Percentiles rank a stretch among this genome's conserved stretches.
Evolutionary conservation across 1,140 invertebrate genomes (phyloP).

Genomic region (Macrobrachium nipponense): DNA sequence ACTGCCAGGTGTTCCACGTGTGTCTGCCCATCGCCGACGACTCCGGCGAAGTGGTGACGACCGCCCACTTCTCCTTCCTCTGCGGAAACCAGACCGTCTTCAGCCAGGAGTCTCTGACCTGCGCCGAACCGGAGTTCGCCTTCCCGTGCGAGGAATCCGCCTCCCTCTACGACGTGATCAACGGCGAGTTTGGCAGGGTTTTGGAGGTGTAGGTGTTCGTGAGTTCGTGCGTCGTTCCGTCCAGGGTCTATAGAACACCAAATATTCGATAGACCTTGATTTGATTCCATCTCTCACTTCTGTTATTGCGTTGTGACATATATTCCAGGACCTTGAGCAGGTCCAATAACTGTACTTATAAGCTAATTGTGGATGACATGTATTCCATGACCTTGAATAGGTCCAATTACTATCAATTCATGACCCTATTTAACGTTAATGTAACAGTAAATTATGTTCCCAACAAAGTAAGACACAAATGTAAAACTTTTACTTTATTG

Average conservation of each 20-base stretch:
- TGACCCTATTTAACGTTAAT: no score
- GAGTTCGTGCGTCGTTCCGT: neutral
- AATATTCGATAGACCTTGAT: no score
- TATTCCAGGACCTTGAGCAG: no score
- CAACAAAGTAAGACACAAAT: no score
- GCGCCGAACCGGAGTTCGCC: slow-evolving; percentile 16
- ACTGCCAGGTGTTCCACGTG: slow-evolving; percentile 50
- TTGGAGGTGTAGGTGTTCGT: neutral
- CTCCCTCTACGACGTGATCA: slow-evolving; percentile 25
- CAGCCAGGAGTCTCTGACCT: slow-evolving; percentile 48
- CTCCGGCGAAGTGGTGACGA: slow-evolving; percentile 8
- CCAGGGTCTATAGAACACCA: no score
- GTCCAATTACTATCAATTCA: no score
- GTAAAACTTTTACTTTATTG: no score
- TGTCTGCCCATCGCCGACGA: slow-evolving; percentile 39
- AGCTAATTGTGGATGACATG: neutral
- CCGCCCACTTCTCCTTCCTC: slow-evolving; percentile 30
- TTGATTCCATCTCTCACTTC: no score
- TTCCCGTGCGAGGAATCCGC: slow-evolving; percentile 36
- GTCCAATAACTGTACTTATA: no score
- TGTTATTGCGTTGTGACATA: neutral
- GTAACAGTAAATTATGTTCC: no score
- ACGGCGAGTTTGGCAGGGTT: slow-evolving; percentile 23
- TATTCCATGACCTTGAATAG: neutral
- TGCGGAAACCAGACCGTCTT: slow-evolving; percentile 56